phyloP scores from a whole-genome alignment of 2,113 vertebrate species.

The Capreolus pygargus region DNA sequence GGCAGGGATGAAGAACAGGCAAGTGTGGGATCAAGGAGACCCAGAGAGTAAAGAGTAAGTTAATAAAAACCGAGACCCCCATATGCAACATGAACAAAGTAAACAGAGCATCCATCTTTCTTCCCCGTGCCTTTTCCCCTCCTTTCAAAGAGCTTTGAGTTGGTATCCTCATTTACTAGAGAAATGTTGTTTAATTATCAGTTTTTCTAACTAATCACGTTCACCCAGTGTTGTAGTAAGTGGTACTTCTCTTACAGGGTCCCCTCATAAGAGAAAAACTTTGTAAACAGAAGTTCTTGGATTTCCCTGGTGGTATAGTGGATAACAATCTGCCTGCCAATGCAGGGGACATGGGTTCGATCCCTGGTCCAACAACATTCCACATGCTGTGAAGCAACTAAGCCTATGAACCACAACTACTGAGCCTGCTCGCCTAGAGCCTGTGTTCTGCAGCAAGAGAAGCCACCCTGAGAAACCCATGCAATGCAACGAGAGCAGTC shows the following conservation, averaged over 20 bases:
- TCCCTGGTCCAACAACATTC: not conserved
- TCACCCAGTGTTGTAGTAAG: not conserved
- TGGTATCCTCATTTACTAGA: not conserved
- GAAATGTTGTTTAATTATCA: not conserved
- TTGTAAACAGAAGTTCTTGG: not conserved
- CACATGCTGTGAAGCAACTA: not conserved
- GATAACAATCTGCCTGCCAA: not conserved
- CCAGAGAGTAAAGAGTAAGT: not conserved
- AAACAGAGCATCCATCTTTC: not conserved
- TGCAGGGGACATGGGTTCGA: not conserved
- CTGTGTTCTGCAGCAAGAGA: not conserved
- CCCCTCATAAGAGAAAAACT: not conserved
- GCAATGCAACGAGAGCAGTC: not conserved
- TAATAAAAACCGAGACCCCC: not conserved
- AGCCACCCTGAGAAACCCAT: not conserved
- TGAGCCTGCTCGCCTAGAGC: not conserved
- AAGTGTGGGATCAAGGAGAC: not conserved
- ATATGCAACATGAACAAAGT: not conserved
- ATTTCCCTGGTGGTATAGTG: not conserved
- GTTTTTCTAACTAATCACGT: not conserved
- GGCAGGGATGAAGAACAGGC: not conserved
- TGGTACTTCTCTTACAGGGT: not conserved
- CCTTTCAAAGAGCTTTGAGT: not conserved
- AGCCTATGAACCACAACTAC: not conserved
- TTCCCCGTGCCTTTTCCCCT: not conserved